Percentiles rank a stretch among this genome's conserved stretches.
These are phyloP conservation scores for Aphelenchoides avenae DNA, from an alignment of 1,140 invertebrate species.

Conservation along the genomic window DNA sequence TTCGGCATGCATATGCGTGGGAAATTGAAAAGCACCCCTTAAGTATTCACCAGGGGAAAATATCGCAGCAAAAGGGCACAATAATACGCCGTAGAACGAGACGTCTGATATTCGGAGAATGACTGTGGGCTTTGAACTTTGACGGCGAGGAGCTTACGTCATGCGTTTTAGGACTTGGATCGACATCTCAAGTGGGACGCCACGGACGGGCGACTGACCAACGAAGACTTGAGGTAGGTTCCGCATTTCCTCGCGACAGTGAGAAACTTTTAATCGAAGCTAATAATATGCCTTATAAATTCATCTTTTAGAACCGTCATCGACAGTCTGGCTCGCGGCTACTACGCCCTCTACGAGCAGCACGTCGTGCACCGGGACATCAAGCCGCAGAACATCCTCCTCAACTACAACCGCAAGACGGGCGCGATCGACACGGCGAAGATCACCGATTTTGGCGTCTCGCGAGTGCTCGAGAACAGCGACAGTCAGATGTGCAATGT, in stretches of 20 bases:
- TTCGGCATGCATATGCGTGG: too few species aligned
- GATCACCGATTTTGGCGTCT: constrained; percentile 56
- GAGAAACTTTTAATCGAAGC: neutral
- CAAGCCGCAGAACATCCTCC: constrained; percentile 56
- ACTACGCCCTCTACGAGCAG: constrained; percentile 47
- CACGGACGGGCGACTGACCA: constrained; percentile 13
- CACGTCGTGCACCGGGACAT: constrained; percentile 57
- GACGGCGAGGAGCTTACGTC: too few species aligned
- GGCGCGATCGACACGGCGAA: constrained; percentile 43
- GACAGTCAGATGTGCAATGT: constrained; percentile 50
- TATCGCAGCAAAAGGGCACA: too few species aligned
- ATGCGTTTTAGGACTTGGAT: too few species aligned
- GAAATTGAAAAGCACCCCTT: too few species aligned
- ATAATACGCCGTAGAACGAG: too few species aligned
- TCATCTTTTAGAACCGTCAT: constrained; percentile 40
- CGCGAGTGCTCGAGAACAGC: constrained; percentile 36
- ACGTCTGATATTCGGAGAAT: too few species aligned
- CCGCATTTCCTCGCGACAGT: too few species aligned
- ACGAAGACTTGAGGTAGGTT: constrained; percentile 24
- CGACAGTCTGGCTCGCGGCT: constrained; percentile 51
- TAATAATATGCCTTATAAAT: neutral
- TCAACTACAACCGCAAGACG: constrained; percentile 24
- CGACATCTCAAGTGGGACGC: constrained; percentile 32
- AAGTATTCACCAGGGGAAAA: too few species aligned
- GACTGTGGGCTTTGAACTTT: too few species aligned